A percentile compares a stretch with the other conserved stretches of the same genome.
phyloP scores from a whole-genome alignment of 2,888 invertebrate species.

The Dryococelus australis region DNA sequence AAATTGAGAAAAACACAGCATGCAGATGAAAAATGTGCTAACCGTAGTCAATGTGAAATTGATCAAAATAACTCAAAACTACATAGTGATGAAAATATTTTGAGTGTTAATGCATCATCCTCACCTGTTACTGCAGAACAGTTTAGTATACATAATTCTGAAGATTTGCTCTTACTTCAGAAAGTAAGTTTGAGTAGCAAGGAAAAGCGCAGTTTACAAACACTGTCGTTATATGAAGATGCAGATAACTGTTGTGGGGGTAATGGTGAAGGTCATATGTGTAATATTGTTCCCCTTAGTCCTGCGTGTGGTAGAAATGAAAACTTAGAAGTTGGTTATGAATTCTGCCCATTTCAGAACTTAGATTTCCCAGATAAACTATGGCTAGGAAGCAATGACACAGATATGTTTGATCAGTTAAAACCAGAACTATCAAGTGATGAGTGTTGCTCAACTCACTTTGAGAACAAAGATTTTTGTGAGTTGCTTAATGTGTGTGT shows the following conservation, averaged over 20 bases:
- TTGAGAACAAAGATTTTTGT: not conserved
- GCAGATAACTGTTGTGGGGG: conserved; percentile 27
- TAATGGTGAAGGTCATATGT: not conserved
- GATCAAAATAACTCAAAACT: not conserved
- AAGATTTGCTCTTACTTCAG: conserved; percentile 28
- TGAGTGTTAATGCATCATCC: not conserved
- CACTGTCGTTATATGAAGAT: conserved; percentile 29
- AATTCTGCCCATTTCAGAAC: not conserved
- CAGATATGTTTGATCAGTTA: not conserved
- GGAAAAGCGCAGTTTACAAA: conserved; percentile 21
- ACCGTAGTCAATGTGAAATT: not conserved
- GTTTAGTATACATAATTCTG: not conserved
- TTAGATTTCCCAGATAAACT: not conserved
- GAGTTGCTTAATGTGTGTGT: not conserved
- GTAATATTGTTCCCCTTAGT: not conserved
- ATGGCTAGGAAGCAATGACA: not conserved
- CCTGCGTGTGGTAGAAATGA: not conserved
- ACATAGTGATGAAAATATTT: not conserved
- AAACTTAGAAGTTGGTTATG: not conserved
- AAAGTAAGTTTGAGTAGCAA: conserved; percentile 32
- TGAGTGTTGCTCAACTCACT: not conserved
- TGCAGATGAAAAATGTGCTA: not conserved
- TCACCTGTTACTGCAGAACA: not conserved
- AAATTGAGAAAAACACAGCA: conserved; percentile 32
- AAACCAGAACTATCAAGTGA: not conserved